Evolutionary conservation across 2,888 invertebrate species (phyloP).

Genomic region (Laspeyria flexula): DNA sequence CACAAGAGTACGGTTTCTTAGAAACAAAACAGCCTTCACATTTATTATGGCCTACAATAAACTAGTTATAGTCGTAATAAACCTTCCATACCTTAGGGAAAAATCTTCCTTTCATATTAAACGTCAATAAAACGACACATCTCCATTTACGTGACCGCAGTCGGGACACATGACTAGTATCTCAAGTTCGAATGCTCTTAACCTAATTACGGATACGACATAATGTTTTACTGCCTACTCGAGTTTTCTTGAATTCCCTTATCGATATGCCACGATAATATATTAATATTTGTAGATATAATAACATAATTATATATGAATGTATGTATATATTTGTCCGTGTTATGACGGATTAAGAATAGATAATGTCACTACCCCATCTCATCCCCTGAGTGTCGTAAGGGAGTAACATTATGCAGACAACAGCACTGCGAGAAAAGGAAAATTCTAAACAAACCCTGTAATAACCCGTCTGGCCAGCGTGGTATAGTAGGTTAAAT

Average conservation of each 20-base stretch:
- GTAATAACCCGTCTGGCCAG: too few species aligned
- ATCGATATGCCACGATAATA: slow-evolving; percentile 3
- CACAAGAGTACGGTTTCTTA: too few species aligned
- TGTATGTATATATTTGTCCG: background rate
- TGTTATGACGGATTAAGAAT: background rate
- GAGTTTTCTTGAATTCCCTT: slow-evolving; percentile 8
- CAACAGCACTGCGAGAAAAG: too few species aligned
- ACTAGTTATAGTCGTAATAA: too few species aligned
- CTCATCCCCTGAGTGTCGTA: too few species aligned
- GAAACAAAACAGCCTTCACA: too few species aligned
- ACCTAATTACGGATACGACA: slow-evolving; percentile 5
- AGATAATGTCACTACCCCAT: too few species aligned
- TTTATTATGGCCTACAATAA: too few species aligned
- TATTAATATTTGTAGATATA: slow-evolving; percentile 2
- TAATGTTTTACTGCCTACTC: slow-evolving; percentile 4
- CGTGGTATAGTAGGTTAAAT: too few species aligned
- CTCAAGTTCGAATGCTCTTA: background rate
- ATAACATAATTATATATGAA: slow-evolving; percentile 3
- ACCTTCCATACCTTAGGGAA: too few species aligned
- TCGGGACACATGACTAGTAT: background rate
- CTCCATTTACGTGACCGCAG: background rate
- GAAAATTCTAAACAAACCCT: too few species aligned
- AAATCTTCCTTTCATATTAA: background rate
- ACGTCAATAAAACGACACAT: background rate
- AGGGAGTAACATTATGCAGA: too few species aligned